Evolutionary conservation across 2,888 invertebrate species (phyloP), one percentile per base, ranked within the genome.

Genomic region (Drosophila lacicola): DNA sequence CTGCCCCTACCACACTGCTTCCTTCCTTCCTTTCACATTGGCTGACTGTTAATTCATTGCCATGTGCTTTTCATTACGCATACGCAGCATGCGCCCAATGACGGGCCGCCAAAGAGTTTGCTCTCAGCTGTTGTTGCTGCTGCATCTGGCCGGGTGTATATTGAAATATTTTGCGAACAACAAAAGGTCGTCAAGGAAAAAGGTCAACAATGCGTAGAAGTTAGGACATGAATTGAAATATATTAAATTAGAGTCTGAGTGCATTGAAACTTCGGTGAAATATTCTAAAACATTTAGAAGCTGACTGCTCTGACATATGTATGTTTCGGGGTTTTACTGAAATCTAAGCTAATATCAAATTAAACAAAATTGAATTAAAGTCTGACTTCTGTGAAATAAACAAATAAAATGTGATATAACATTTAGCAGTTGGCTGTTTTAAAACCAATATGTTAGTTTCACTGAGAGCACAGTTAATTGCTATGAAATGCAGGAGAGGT

Each of bases 21-120:
- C 34, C 58, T 46, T 37, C 33, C 44, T 8, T 14, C 10, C 68
- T 50, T 44, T 50, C 51, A 41, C 55, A 67, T 55, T 34, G 56
- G 78, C 49, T 56, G 79, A 39, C 74, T 71, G 77, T 82, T 80
- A 82, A 79, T 78, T 75, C 88, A 84, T 75, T 77, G 75, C 68
- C 82, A 69, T 68, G 56, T 56, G 64, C 69, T 46, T 79, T 76
- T 78, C 75, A 83, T 86, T 83, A 80, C 66, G 70, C 78, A 86
- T 75, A 82, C 78, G 70, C 58, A 67, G 39, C 49, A 58, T 71
- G 36, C 9, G 19, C 51, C 25, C 6, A 25, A 8, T 8, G 6
- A 2, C 2, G 25, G 25, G 41, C 29, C 39, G 41, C 4, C 21
- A 39, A 14, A 33, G 14, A 37, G n/a, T 8, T 33, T 41, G 33